These are phyloP conservation scores for Digitonthophagus gazella DNA, from an alignment of 2,888 invertebrate genomes.

Conservation along the genomic window DNA sequence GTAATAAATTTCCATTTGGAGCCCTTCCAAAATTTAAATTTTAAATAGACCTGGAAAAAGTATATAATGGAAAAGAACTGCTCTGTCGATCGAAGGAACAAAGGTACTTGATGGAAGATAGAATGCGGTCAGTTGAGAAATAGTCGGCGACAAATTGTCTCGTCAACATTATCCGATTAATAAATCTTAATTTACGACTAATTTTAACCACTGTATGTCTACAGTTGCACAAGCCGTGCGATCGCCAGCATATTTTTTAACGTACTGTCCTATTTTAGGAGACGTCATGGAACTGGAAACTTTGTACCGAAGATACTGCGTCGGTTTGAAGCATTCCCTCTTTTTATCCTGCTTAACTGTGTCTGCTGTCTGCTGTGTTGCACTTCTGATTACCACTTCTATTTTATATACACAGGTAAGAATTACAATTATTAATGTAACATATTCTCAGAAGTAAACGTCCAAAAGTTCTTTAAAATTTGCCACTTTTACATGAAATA, in stretches of 20 bases:
- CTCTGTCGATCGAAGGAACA: no score
- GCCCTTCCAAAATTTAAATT: background rate
- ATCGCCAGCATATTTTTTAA: background rate
- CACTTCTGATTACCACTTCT: slow-evolving; percentile 62
- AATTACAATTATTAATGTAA: no score
- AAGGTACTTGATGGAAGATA: no score
- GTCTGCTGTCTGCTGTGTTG: slow-evolving; percentile 60
- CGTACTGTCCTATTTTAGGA: slow-evolving; percentile 50
- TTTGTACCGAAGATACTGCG: slow-evolving; percentile 69
- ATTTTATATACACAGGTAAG: slow-evolving; percentile 60
- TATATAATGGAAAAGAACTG: background rate
- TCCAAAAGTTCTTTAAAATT: no score
- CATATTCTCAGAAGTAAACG: no score
- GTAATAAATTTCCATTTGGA: background rate
- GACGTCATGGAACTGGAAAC: slow-evolving; percentile 66
- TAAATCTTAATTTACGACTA: slow-evolving; percentile 20
- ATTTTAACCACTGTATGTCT: slow-evolving; percentile 5
- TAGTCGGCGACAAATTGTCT: background rate
- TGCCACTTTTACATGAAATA: no score
- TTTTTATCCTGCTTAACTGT: slow-evolving; percentile 72
- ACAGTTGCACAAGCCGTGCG: background rate
- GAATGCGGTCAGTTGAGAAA: slow-evolving; percentile 2
- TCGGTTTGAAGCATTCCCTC: slow-evolving; percentile 70
- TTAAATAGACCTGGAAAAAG: background rate
- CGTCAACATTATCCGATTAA: slow-evolving; percentile 13